A percentile compares a stretch with the other conserved stretches of the same genome.
Conservation (phyloP, 2,888 invertebrate species). For the Parnassius glacialis region DNA sequence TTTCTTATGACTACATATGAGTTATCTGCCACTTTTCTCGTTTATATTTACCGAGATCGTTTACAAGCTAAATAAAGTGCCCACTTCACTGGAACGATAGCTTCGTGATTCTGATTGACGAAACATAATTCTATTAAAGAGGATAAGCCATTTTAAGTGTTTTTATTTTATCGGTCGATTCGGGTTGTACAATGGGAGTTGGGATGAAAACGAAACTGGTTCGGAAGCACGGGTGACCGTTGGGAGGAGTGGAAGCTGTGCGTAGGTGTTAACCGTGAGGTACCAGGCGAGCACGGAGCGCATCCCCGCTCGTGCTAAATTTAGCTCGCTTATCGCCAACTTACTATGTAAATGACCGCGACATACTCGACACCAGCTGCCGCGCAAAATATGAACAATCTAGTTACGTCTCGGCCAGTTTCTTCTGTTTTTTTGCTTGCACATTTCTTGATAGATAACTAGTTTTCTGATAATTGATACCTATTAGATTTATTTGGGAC, state of each 20-base stretch:
- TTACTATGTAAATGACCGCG: constrained; percentile 79
- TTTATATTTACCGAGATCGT: constrained; percentile 56
- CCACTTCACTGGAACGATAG: constrained; percentile 55
- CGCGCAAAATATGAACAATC: constrained; percentile 66
- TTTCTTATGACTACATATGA: constrained; percentile 46
- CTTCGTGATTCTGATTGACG: constrained; percentile 34
- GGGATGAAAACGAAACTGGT: constrained; percentile 22
- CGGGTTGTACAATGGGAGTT: constrained; percentile 19
- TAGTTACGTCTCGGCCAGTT: constrained; percentile 56
- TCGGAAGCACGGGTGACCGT: constrained; percentile 26
- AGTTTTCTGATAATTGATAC: too few relatives aligned
- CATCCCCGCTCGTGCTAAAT: constrained; percentile 70
- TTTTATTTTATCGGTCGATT: constrained; percentile 13
- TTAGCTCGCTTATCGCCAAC: constrained; percentile 76
- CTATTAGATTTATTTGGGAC: too few relatives aligned
- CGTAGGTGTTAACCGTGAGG: constrained; percentile 54
- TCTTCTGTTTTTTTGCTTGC: background rate
- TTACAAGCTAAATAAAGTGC: constrained; percentile 55
- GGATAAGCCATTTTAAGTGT: background rate
- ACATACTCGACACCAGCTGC: constrained; percentile 71
- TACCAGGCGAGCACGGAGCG: constrained; percentile 48
- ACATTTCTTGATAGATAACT: background rate
- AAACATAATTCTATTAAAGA: constrained; percentile 27
- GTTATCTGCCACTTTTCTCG: constrained; percentile 73
- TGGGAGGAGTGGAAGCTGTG: constrained; percentile 37